Base-by-base conservation (phyloP, 2,113 vertebrate species). In the Xyliphius kryptos region DNA sequence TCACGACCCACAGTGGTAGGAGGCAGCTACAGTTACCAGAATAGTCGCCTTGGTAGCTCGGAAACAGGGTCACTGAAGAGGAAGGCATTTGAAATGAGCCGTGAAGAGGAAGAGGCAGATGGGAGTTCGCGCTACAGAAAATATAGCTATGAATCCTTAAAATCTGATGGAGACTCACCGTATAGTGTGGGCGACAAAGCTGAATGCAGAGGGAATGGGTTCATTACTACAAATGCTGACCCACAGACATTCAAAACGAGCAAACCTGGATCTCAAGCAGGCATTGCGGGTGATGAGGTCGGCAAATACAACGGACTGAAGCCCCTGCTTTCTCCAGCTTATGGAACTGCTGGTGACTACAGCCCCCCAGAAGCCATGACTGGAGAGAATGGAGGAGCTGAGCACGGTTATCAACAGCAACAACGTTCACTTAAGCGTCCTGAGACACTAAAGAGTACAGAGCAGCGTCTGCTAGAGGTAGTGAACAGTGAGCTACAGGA, bases 401-500 rank as follows among this genome's bases (percentile, higher is more conserved):
- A 89, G 21, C 79, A 83, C 51, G 74, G 76, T n/a, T 87, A 85
- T 66, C 67, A 79, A n/a, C 86, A 81, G 67, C 78, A 80, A 58
- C 77, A 59, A 2, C 40, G 71, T 47, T 63, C 82, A 38, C 79
- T 81, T 68, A 93, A 94, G 69, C 63, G 78, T 0, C 67, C 76
- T 43, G 93, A 95, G 49, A 78, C 79, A 0, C 79, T 88, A 71
- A 94, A 93, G 72, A 87, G 84, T 1, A 72, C 83, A 2, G 93
- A 95, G 59, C 85, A 89, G 0, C 71, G 81, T 17, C n/a, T 93
- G 19, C 63, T 94, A 83, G 93, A 97, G 79, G 79, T 92, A 69
- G 84, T 92, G 50, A 91, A 86, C 62, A 87, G 81, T 75, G 91
- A 96, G 73, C 71, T 97, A 54, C 78, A 92, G 76, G 94, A 97